phyloP scores from a whole-genome alignment of 2,797 vertebrate genomes.

The Pristis pectinata region DNA sequence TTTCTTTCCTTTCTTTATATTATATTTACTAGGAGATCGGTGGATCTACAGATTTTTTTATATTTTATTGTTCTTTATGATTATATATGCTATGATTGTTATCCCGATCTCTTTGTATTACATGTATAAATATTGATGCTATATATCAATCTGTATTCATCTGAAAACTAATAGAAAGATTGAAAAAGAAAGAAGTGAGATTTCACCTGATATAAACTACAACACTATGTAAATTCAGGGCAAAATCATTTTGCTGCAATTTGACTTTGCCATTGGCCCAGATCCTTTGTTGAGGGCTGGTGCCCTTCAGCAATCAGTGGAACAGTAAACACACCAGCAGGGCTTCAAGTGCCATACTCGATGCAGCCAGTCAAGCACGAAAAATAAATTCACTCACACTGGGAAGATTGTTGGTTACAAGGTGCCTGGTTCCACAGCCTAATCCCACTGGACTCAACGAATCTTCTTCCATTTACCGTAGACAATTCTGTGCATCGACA shows the following conservation, averaged over 20 bases:
- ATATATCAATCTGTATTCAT: no score
- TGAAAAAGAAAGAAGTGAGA: no score
- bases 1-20: no score
- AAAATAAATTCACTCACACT: background rate
- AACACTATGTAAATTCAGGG: background rate
- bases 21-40: no score
- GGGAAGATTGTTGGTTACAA: background rate
- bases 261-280: background rate
- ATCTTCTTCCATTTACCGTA: background rate
- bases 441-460: background rate
- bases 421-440: no score
- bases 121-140: no score
- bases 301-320: background rate
- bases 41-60: no score
- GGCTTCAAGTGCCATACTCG: background rate
- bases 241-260: background rate
- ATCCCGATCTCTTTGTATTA: no score
- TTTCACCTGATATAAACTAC: background rate
- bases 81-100: no score
- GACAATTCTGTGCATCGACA: background rate
- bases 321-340: background rate
- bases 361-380: background rate
- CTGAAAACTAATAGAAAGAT: no score
- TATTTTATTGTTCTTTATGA: no score
- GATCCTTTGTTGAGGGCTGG: background rate